Evolutionary conservation across 2,113 vertebrate species (phyloP).

Genomic region (Callopanchax toddi): DNA sequence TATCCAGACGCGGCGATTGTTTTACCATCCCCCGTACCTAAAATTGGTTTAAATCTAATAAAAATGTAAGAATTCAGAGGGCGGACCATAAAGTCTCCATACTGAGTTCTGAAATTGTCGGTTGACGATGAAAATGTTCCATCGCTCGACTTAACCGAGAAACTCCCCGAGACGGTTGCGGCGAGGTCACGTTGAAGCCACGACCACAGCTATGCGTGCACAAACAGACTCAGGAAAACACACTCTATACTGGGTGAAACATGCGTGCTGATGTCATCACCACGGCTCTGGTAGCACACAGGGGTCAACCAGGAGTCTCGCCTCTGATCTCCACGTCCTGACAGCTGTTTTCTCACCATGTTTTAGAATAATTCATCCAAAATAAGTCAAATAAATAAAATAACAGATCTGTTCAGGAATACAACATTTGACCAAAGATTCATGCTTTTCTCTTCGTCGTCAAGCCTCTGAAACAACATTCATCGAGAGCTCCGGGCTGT

Average conservation of each 20-base stretch:
- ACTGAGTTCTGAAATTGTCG: constrained; percentile 67
- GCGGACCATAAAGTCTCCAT: constrained; percentile 63
- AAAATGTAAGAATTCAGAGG: constrained; percentile 64
- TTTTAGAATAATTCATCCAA: constrained; percentile 4
- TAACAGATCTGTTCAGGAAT: neutral
- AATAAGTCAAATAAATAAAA: neutral
- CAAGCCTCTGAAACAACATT: constrained; percentile 11
- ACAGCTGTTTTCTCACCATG: constrained; percentile 36
- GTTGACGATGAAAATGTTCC: constrained; percentile 70
- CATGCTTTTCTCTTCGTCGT: constrained; percentile 17
- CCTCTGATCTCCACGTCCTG: constrained; percentile 55
- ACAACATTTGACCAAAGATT: neutral
- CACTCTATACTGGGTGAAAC: constrained; percentile 61
- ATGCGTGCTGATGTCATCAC: constrained; percentile 72
- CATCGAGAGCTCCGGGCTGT: constrained; percentile 41
- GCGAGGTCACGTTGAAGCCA: constrained; percentile 66
- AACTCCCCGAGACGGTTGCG: constrained; percentile 67
- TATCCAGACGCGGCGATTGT: constrained; percentile 68
- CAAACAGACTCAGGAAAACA: constrained; percentile 64
- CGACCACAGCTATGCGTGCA: constrained; percentile 66
- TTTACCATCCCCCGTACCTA: constrained; percentile 56
- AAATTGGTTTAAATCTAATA: constrained; percentile 66
- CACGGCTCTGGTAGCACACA: constrained; percentile 51
- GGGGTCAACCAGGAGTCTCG: constrained; percentile 63
- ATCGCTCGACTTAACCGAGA: constrained; percentile 62